Evolutionary conservation across 2,888 invertebrate genomes (phyloP), one percentile per base, ranked within the genome.

Genomic region (Pandemis corylana): DNA sequence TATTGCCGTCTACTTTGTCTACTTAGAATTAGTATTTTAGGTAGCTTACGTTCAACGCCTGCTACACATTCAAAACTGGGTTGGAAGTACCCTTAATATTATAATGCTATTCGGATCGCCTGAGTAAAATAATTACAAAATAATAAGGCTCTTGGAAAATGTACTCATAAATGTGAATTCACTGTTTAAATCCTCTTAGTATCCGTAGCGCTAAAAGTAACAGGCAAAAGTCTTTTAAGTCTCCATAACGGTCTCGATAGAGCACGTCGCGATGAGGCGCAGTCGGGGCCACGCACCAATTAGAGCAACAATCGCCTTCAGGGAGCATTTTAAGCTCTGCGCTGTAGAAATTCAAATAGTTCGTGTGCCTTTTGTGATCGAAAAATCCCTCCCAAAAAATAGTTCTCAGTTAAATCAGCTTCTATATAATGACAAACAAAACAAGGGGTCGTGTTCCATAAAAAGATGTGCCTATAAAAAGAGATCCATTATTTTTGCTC

Each of bases 261-360:
- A 20, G 56, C 75, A 53, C 76, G 74, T 77, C 7, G 20, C 20
- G 15, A 51, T n/a, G 51, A 51, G 76, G 67, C 77, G 73, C 72
- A 77, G 77, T 77, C 77, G 76, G 77, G 75, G 69, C 77, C 76
- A 77, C 77, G 70, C 76, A 72, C 80, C 80, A 83, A 82, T 82
- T 83, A 81, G 79, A 76, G 76, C 74, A 76, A 81, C 80, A 80
- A 80, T 80, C 75, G 71, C 71, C 77, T 77, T 75, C 73, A 72
- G 72, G 68, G 69, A 71, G 70, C 68, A 72, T 59, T 56, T 73
- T 77, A 67, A 53, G 56, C 15, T 20, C 56, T 56, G 56, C 56
- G 56, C 56, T 15, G 56, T 20, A 56, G 56, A 56, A 56, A 56
- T 20, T 15, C 9, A 9, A 20, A 56, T 56, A 15, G 7, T 15